These are phyloP conservation scores for Scarus forsteni DNA, from an alignment of 2,797 vertebrate species.

Conservation along the genomic window DNA sequence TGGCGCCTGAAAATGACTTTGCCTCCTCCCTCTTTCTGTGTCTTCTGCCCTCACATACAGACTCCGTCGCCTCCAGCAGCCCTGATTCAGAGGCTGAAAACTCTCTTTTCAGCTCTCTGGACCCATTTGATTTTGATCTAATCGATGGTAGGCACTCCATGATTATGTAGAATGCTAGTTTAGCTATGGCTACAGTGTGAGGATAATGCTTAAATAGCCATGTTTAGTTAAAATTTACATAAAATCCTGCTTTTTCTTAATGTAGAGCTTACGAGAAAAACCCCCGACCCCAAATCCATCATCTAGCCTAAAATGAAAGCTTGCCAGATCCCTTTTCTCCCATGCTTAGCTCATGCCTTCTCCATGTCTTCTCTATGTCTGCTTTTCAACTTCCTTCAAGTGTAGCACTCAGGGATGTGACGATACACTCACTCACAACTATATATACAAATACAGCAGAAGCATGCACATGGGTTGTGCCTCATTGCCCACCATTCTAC, in stretches of 20 bases:
- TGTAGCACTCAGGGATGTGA: no score
- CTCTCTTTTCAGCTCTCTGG: conserved; percentile 47
- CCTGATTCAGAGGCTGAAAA: conserved; percentile 42
- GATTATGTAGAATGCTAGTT: conserved; percentile 11
- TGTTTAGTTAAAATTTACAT: conserved; percentile 10
- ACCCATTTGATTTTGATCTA: conserved; percentile 29
- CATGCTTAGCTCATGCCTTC: background rate
- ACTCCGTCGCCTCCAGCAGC: conserved; percentile 23
- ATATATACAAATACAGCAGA: no score
- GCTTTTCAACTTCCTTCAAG: conserved; percentile 12
- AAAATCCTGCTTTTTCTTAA: conserved; percentile 33
- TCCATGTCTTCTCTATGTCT: conserved; percentile 15
- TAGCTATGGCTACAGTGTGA: conserved; percentile 6
- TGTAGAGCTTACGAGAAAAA: conserved; percentile 25
- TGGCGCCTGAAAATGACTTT: conserved; percentile 51
- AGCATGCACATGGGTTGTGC: no score
- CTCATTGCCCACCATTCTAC: no score
- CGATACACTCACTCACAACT: no score
- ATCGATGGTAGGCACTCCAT: conserved; percentile 53
- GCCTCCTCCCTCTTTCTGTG: background rate
- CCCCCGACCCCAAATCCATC: conserved; percentile 12
- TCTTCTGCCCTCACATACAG: conserved; percentile 35
- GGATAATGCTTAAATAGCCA: conserved; percentile 11
- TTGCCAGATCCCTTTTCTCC: conserved; percentile 9
- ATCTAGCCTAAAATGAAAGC: conserved; percentile 20